phyloP scores from a whole-genome alignment of 2,113 vertebrate genomes.

The Manacus vitellinus region DNA sequence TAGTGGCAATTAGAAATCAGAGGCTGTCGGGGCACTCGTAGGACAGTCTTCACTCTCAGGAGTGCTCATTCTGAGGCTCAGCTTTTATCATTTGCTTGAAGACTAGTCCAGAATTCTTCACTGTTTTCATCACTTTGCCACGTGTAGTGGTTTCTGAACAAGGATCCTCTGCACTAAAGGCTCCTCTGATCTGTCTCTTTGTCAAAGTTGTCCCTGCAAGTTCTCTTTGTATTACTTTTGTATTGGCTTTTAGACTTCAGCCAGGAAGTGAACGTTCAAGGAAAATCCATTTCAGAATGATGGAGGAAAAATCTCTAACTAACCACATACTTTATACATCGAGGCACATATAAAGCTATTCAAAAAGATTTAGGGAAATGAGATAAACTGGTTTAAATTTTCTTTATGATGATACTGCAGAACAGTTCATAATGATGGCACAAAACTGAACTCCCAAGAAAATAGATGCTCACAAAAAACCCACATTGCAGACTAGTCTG shows the following conservation, averaged over 20 bases:
- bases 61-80: background rate
- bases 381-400: background rate
- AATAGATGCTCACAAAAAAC: background rate
- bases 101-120: background rate
- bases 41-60: background rate
- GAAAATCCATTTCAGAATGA: background rate
- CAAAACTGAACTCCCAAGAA: background rate
- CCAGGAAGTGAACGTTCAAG: background rate
- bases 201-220: background rate
- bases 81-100: background rate
- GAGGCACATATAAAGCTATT: background rate
- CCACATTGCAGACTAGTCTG: background rate
- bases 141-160: background rate
- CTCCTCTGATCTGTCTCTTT: background rate
- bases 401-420: background rate
- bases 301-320: background rate
- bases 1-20: background rate
- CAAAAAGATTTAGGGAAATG: background rate
- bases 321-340: background rate
- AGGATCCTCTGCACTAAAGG: background rate
- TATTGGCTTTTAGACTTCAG: background rate
- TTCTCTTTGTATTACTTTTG: background rate
- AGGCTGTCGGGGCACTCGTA: background rate
- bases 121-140: background rate
- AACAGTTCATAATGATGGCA: background rate